phyloP scores from a whole-genome alignment of 1,140 invertebrate genomes.

The Drosophila orosa region DNA sequence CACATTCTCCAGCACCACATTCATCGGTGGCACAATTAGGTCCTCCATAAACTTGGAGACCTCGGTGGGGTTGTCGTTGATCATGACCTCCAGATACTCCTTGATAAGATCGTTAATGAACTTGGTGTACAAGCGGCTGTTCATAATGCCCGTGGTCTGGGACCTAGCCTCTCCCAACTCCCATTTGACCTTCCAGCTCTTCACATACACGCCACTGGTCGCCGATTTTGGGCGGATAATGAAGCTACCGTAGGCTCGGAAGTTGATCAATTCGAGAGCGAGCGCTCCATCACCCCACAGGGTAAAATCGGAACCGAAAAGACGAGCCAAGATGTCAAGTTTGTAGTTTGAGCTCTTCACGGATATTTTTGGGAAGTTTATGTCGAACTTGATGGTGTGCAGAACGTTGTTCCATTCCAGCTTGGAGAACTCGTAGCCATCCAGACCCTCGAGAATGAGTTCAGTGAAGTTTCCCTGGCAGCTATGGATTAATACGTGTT shows the following conservation, averaged over 20 bases:
- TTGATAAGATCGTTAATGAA: slow-evolving; percentile 61
- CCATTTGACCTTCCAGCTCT: slow-evolving; percentile 63
- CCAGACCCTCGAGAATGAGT: slow-evolving; percentile 59
- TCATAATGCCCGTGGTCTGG: slow-evolving; percentile 62
- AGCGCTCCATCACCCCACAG: slow-evolving; percentile 65
- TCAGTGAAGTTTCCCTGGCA: slow-evolving; percentile 66
- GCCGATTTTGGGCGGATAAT: slow-evolving; percentile 54
- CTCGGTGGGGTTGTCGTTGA: slow-evolving; percentile 67
- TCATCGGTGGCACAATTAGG: slow-evolving; percentile 60
- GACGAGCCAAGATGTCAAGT: slow-evolving; percentile 42
- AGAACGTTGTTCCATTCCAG: slow-evolving; percentile 67
- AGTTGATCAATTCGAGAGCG: slow-evolving; percentile 54
- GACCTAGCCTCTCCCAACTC: slow-evolving; percentile 59
- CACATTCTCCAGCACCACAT: slow-evolving; percentile 63
- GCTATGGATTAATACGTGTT: slow-evolving; percentile 25
- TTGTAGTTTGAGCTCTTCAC: slow-evolving; percentile 61
- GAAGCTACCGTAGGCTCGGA: slow-evolving; percentile 70
- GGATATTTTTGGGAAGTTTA: slow-evolving; percentile 59
- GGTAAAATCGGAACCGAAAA: slow-evolving; percentile 39
- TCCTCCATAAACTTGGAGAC: slow-evolving; percentile 62
- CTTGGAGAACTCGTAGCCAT: slow-evolving; percentile 65
- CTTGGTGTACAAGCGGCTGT: slow-evolving; percentile 50
- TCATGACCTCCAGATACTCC: slow-evolving; percentile 64
- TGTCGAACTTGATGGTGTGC: slow-evolving; percentile 70
- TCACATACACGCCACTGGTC: slow-evolving; percentile 43